A percentile compares a stretch with the other conserved stretches of the same genome.
phyloP scores from a whole-genome alignment of 37 sponge, comb jelly and placozoan genomes.

The Lycopodina hypogea region DNA sequence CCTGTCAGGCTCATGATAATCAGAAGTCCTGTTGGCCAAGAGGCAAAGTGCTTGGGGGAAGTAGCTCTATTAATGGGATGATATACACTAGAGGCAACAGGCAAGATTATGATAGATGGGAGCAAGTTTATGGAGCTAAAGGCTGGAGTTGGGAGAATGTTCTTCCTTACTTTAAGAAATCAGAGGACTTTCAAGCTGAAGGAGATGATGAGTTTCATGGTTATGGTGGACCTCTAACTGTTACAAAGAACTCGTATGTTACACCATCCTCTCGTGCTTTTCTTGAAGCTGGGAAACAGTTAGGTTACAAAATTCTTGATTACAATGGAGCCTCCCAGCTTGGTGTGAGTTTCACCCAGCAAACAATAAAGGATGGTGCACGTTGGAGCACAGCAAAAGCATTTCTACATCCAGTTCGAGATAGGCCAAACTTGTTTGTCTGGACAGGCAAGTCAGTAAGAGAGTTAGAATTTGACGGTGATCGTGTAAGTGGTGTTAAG shows the following conservation, averaged over 20 bases:
- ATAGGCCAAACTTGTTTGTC: constrained; percentile 64
- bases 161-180: constrained; percentile 84
- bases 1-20: not conserved
- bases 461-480: constrained; percentile 42
- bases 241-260: constrained; percentile 28
- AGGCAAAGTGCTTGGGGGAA: constrained; percentile 82
- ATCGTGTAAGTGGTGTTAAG: constrained; percentile 23
- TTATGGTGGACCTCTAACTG: constrained; percentile 61
- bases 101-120: constrained; percentile 83
- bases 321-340: constrained; percentile 70
- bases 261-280: constrained; percentile 51
- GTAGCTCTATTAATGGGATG: constrained; percentile 79
- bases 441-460: too few relatives aligned
- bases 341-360: constrained; percentile 60
- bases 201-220: constrained; percentile 66
- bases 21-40: constrained; percentile 53
- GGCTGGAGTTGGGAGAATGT: constrained; percentile 80
- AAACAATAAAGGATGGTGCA: constrained; percentile 52
- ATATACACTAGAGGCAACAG: constrained; percentile 78
- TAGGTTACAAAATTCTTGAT: constrained; percentile 61
- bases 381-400: constrained; percentile 66
- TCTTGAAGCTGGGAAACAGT: constrained; percentile 58
- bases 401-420: constrained; percentile 62
- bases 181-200: constrained; percentile 47
- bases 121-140: constrained; percentile 62